Base-by-base conservation (phyloP, 2,888 invertebrate species). In the Nematopogon swammerdamellus region DNA sequence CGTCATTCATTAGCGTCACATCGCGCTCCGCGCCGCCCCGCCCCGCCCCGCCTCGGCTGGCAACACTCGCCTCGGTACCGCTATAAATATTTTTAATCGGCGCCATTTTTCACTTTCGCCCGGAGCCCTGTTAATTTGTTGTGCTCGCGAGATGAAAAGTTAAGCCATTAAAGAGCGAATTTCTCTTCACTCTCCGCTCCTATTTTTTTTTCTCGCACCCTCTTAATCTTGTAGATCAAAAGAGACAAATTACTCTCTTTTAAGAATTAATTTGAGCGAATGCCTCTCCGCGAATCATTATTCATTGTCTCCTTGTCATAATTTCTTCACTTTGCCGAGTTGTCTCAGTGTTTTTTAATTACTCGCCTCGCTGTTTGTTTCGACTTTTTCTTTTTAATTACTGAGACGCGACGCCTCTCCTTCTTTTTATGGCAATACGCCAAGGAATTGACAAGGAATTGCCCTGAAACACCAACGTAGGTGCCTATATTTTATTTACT, bases 81-180 rank as follows among this genome's bases (percentile, higher is more conserved):
- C 36, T 14, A 36, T 36, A 36, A 36, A 36, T 36, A 36, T 36
- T 36, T 36, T 36, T 36, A 36, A 36, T 36, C 36, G 36, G 14
- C 36, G 36, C 36, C 36, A 36, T 36, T 36, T 36, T 36, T 36
- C 36, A 36, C 36, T 36, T 36, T 36, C 36, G 36, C 36, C 36
- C n/a, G 14, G 36, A 36, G 36, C 20, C 64, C 65, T 70, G 72
- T 73, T 75, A 75, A 76, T 76, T 74, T 72, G 70, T 67, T 63
- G 61, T 36, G 36, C 36, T 36, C 36, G 61, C 58, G 68, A 70
- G 74, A 76, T 77, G 76, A 79, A 77, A 80, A 79, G 77, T 79
- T 76, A 75, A 75, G 72, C 73, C 71, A 77, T 79, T 75, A 77
- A 65, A 36, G 36, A 36, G 36, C 36, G 36, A 36, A 36, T 36